A percentile compares a stretch with the other conserved stretches of the same genome.
Conservation (phyloP, 2,888 invertebrate genomes). For the Gibbula magus region DNA sequence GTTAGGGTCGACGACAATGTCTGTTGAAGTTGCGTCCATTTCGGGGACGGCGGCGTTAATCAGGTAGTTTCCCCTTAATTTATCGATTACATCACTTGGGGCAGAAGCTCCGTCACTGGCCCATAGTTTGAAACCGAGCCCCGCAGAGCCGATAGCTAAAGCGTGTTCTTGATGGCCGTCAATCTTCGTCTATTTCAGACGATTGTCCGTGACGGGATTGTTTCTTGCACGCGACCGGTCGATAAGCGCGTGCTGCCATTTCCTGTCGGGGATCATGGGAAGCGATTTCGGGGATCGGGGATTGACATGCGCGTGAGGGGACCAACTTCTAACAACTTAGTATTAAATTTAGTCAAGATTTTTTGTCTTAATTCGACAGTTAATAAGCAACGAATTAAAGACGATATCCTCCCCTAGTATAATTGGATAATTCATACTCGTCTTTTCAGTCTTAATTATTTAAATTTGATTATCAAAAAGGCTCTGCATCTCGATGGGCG, state of each 20-base stretch:
- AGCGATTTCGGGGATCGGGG: not conserved
- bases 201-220: slow-evolving; percentile 4
- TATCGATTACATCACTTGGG: slow-evolving; percentile 1
- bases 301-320: not conserved
- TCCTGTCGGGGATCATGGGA: not conserved
- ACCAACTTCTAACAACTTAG: too few species aligned
- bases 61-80: slow-evolving; percentile 6
- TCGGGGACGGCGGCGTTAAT: not conserved
- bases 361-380: too few species aligned
- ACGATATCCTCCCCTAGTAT: too few species aligned
- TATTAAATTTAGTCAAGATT: too few species aligned
- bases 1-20: not conserved
- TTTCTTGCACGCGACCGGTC: slow-evolving; percentile 4
- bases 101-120: not conserved
- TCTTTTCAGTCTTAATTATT: too few species aligned
- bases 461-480: too few species aligned
- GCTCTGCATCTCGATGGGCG: too few species aligned
- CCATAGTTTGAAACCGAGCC: not conserved
- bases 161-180: not conserved
- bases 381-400: too few species aligned
- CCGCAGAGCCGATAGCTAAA: not conserved
- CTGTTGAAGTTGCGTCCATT: not conserved
- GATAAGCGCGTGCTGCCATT: not conserved
- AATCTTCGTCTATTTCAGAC: slow-evolving; percentile 2
- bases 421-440: too few species aligned